Evolutionary conservation across 2,888 invertebrate species (phyloP).

Genomic region (Scaeva pyrastri): DNA sequence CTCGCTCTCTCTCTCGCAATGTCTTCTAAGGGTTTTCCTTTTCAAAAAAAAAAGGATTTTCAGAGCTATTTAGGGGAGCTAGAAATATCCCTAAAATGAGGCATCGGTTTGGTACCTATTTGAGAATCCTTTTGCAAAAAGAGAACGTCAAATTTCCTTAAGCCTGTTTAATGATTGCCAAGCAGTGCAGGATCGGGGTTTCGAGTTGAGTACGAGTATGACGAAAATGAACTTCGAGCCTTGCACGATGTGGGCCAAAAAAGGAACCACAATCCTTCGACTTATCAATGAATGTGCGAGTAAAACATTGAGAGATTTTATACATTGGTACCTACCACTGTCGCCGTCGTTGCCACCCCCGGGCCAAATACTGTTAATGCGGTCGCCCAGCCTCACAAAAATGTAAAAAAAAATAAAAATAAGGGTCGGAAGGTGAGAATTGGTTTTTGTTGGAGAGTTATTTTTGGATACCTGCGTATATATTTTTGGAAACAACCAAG

Average conservation of each 20-base stretch:
- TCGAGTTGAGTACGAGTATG: not conserved
- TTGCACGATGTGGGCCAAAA: not conserved
- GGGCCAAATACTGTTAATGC: conserved; percentile 1
- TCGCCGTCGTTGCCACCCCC: too few relatives aligned
- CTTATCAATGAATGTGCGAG: conserved; percentile 72
- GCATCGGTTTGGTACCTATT: not conserved
- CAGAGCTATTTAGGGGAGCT: not conserved
- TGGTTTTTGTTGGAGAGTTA: conserved; percentile 4
- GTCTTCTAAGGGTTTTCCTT: not conserved
- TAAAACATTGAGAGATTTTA: conserved; percentile 54
- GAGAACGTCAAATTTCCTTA: not conserved
- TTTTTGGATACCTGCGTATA: conserved; percentile 17
- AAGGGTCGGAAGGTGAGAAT: conserved; percentile 1
- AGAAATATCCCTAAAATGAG: not conserved
- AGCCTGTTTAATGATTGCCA: not conserved
- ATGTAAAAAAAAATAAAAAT: too few relatives aligned
- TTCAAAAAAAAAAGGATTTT: not conserved
- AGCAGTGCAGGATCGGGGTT: not conserved
- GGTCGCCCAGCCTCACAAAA: not conserved
- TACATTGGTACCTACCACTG: not conserved
- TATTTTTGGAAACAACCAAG: conserved; percentile 22
- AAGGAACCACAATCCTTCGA: conserved; percentile 56
- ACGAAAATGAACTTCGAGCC: conserved; percentile 27
- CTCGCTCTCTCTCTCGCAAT: not conserved
- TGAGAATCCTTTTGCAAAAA: not conserved